A percentile compares a stretch with the other conserved stretches of the same genome.
phyloP scores from a whole-genome alignment of 2,888 invertebrate genomes.

The Linyphia triangularis region DNA sequence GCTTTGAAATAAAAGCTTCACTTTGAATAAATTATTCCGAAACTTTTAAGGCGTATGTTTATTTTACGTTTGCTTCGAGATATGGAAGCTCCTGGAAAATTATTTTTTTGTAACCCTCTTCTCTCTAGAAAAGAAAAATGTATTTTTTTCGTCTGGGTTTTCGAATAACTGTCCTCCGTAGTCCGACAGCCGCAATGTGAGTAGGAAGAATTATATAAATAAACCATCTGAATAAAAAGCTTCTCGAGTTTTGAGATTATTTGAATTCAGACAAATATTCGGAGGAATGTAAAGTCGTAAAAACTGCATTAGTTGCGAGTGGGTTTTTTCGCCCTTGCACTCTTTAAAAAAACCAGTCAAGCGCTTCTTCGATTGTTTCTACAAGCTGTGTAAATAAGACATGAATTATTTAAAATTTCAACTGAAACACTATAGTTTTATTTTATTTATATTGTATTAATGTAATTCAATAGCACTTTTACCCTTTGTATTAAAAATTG shows the following conservation, averaged over 20 bases:
- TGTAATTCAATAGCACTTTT: too few species aligned
- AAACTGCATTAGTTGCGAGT: not conserved
- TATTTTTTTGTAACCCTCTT: not conserved
- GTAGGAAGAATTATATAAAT: slow-evolving; percentile 10
- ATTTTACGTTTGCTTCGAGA: slow-evolving; percentile 20
- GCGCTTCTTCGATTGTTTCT: not conserved
- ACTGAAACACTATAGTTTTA: too few species aligned
- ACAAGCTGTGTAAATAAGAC: not conserved
- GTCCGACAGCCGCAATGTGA: not conserved
- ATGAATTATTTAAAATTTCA: too few species aligned
- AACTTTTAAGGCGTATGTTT: slow-evolving; percentile 31
- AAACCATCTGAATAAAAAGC: not conserved
- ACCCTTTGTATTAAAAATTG: too few species aligned
- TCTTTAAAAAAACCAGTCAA: too few species aligned
- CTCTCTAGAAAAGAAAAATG: not conserved
- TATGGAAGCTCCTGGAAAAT: slow-evolving; percentile 2
- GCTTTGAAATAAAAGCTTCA: slow-evolving; percentile 12
- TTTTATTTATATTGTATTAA: too few species aligned
- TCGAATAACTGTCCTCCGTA: not conserved
- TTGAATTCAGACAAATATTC: not conserved
- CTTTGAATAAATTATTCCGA: slow-evolving; percentile 62
- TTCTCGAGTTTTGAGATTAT: not conserved
- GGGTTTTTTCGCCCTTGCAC: not conserved
- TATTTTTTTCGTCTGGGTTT: not conserved
- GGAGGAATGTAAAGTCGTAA: not conserved